Evolutionary conservation across 2,888 invertebrate genomes (phyloP), one percentile per base, ranked within the genome.

Genomic region (Syrista parreyssii): DNA sequence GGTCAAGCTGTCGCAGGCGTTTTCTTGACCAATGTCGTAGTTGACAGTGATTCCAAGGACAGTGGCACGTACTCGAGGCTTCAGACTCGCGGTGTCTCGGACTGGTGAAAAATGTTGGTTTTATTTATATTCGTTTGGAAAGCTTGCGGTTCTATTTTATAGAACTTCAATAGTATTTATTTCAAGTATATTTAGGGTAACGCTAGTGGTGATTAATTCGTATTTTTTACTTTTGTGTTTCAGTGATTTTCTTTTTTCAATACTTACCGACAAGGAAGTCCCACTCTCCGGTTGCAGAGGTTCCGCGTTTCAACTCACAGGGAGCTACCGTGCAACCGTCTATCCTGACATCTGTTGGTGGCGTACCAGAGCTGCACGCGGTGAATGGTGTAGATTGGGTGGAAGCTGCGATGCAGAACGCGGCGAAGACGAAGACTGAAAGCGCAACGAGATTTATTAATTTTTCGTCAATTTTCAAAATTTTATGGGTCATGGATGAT

Each of bases 1-100:
- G 12, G 72, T 75, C 23, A 91, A 78, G 1, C 82, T 77, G 0
- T 81, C 80, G 84, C 91, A 91, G 11, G 87, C 91, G 68, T 91
- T 76, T 40, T 85, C 80, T 30, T 89, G 81, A 0, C 88, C 87
- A 30, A 89, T 83, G 0, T 85, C 86, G 74, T 88, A 90, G 4
- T 75, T 12, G 0, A 87, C 40, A 0, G 82, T 79, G 0, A 34
- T 1, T 0, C 88, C 89, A 4, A 84, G 11, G 1, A 85, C 80
- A 11, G 83, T 85, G 0, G 88, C 89, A 11, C 35, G 68, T 0
- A 89, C 90, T 0, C 79, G 75, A 0, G 90, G 86, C 68, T 34
- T 88, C 80, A 91, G 79, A 3, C 75, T 75, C 3, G 79, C 77
- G 1, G 86, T 81, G 77, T 86, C 79, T 4, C 74, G 30, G 15